Conservation (phyloP, 2,113 vertebrate genomes). For the Solea senegalensis region DNA sequence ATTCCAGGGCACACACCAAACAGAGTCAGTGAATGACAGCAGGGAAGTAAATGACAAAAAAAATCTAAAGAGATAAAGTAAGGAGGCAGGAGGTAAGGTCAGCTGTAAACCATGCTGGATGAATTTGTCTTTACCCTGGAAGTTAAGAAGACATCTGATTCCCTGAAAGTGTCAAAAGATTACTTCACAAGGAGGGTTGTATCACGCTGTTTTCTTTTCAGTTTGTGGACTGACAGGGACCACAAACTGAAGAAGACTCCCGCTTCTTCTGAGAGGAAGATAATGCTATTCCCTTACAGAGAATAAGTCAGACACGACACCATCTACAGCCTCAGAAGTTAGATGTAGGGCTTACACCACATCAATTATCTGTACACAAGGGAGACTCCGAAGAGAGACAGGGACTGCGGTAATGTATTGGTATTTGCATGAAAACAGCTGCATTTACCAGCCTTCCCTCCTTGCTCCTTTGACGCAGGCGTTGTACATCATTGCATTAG, state of each 20-base stretch:
- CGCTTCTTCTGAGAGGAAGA: background rate
- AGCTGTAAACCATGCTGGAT: constrained; percentile 12
- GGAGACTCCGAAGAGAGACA: constrained; percentile 14
- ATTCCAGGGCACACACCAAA: constrained; percentile 2
- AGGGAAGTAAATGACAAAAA: constrained; percentile 7
- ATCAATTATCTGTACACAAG: constrained; percentile 28
- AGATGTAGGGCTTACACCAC: constrained; percentile 1
- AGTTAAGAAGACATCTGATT: constrained; percentile 14
- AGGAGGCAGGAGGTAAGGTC: background rate
- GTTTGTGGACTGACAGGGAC: background rate
- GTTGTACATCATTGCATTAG: constrained; percentile 4
- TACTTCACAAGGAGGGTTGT: background rate
- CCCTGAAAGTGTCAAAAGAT: constrained; percentile 7
- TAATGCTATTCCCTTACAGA: constrained; percentile 1
- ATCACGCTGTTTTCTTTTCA: constrained; percentile 19
- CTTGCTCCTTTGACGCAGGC: background rate
- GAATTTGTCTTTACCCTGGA: constrained; percentile 17
- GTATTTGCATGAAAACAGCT: constrained; percentile 31
- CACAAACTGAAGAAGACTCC: background rate
- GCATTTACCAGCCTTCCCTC: background rate
- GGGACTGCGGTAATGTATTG: constrained; percentile 11
- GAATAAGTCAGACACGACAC: constrained; percentile 11
- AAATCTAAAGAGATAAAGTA: constrained; percentile 1
- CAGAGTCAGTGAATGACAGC: background rate
- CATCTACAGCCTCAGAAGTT: constrained; percentile 15